Evolutionary conservation across 2,888 invertebrate genomes (phyloP).

Genomic region (Cartodere bifasciata): DNA sequence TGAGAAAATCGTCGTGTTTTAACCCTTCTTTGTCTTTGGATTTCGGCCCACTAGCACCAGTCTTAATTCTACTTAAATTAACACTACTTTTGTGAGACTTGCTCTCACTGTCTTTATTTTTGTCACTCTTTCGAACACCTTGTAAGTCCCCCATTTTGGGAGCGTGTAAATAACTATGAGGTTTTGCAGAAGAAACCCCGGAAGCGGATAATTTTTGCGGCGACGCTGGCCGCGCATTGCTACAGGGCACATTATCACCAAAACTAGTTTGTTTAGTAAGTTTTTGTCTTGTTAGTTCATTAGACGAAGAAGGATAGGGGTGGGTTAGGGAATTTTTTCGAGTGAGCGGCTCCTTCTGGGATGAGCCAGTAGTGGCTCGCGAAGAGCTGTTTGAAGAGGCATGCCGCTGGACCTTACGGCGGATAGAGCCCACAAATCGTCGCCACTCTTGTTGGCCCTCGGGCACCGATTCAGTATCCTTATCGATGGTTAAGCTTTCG

Average conservation of each 20-base stretch:
- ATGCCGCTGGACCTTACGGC: constrained; percentile 35
- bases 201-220: too few relatives aligned
- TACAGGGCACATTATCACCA: too few relatives aligned
- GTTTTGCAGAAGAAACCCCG: too few relatives aligned
- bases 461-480: constrained; percentile 19
- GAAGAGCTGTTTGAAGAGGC: constrained; percentile 23
- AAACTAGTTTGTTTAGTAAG: too few relatives aligned
- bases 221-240: too few relatives aligned
- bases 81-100: constrained; percentile 24
- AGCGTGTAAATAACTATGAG: constrained; percentile 19
- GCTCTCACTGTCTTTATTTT: constrained; percentile 24
- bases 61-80: constrained; percentile 25
- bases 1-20: constrained; percentile 54
- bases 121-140: constrained; percentile 33
- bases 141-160: constrained; percentile 20
- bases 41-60: constrained; percentile 18
- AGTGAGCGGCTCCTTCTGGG: constrained; percentile 25
- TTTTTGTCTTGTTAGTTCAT: too few relatives aligned
- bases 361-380: constrained; percentile 16
- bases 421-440: constrained; percentile 35
- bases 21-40: constrained; percentile 22
- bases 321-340: constrained; percentile 35
- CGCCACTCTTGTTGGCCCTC: constrained; percentile 33
- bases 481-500: constrained; percentile 30
- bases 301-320: too few relatives aligned